Percentiles rank a stretch among this genome's conserved stretches.
These are phyloP conservation scores for Trachelus stipa DNA, from an alignment of 2,888 invertebrate species.

Conservation along the genomic window DNA sequence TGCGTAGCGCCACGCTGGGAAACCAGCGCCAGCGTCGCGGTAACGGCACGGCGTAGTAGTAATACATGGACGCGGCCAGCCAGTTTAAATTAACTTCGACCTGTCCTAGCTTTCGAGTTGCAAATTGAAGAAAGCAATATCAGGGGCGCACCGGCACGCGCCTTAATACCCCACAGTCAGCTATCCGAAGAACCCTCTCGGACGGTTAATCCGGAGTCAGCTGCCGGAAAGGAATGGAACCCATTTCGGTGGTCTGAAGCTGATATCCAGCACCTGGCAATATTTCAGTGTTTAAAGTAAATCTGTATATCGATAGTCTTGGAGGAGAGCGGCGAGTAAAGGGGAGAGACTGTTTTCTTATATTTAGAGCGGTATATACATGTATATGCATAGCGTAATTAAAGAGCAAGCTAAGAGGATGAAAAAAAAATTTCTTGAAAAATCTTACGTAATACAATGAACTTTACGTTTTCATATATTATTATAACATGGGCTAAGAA, in stretches of 20 bases:
- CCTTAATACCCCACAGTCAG: conserved; percentile 43
- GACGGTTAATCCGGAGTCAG: conserved; percentile 49
- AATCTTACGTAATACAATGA: background rate
- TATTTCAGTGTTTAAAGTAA: conserved; percentile 43
- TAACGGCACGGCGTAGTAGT: background rate
- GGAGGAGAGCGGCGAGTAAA: background rate
- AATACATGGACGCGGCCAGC: conserved; percentile 11
- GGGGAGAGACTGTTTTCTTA: background rate
- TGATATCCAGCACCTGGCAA: conserved; percentile 49
- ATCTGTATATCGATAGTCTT: conserved; percentile 11
- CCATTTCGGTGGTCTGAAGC: conserved; percentile 24
- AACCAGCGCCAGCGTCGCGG: background rate
- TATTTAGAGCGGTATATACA: background rate
- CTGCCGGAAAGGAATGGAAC: conserved; percentile 50
- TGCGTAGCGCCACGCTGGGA: background rate
- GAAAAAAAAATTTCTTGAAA: background rate
- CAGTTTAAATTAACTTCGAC: conserved; percentile 25
- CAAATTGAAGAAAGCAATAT: conserved; percentile 51
- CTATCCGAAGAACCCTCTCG: conserved; percentile 35
- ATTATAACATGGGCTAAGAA: background rate
- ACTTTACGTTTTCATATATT: background rate
- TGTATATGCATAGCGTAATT: background rate
- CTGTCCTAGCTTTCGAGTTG: conserved; percentile 26
- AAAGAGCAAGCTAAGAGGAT: background rate
- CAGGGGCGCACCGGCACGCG: conserved; percentile 27